Conservation (phyloP, 64 coral and sea anemone genomes). For the Montipora capricornis region DNA sequence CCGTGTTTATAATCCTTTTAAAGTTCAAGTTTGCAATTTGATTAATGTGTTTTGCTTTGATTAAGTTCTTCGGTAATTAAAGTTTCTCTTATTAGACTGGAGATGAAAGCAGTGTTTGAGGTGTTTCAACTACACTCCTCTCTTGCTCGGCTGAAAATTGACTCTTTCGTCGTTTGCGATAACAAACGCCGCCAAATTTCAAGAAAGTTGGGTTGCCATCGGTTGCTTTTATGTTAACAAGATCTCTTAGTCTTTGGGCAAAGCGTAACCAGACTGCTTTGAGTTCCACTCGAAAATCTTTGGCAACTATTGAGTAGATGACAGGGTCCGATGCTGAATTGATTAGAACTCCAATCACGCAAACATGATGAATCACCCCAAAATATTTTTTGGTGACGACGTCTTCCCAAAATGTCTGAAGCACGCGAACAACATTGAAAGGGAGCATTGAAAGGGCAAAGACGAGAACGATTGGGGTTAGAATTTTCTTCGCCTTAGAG, state of each 20-base stretch:
- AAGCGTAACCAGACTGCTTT: not conserved
- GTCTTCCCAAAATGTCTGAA: constrained; percentile 26
- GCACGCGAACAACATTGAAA: constrained; percentile 17
- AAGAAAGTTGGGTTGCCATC: not conserved
- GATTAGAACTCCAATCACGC: constrained; percentile 53
- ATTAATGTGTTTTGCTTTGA: not conserved
- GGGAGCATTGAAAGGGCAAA: constrained; percentile 65
- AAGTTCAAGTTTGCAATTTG: not conserved
- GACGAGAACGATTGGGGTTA: constrained; percentile 54
- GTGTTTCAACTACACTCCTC: not conserved
- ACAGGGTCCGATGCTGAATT: constrained; percentile 54
- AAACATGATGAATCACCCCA: constrained; percentile 36
- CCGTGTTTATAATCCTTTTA: too few species aligned
- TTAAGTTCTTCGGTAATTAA: not conserved
- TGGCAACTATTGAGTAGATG: constrained; percentile 65
- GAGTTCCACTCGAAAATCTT: constrained; percentile 40
- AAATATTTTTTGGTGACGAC: not conserved
- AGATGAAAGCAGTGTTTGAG: not conserved
- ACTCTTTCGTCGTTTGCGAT: not conserved
- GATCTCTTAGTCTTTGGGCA: not conserved
- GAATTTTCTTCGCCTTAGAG: constrained; percentile 48
- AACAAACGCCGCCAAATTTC: not conserved
- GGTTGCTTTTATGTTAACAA: constrained; percentile 9
- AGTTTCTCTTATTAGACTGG: not conserved
- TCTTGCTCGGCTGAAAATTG: not conserved